phyloP scores from a whole-genome alignment of 2,888 invertebrate species.

The Oscheius sp. region DNA sequence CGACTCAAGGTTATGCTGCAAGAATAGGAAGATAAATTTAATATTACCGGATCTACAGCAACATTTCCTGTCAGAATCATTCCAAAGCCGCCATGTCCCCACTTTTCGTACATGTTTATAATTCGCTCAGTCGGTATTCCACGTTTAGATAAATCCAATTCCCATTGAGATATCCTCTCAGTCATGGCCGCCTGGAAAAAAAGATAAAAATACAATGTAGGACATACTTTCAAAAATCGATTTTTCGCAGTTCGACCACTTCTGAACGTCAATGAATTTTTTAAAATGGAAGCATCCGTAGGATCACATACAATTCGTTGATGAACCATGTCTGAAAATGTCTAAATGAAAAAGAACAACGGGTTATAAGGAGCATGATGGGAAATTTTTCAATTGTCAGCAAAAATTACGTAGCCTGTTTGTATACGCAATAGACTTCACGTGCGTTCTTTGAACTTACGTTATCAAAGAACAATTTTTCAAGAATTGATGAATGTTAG shows the following conservation, averaged over 20 bases:
- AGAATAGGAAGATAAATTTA: neutral
- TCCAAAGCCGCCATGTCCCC: slow-evolving; percentile 57
- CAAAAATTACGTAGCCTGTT: too few relatives aligned
- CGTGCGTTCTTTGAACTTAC: too few relatives aligned
- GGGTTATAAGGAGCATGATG: too few relatives aligned
- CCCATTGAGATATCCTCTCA: slow-evolving; percentile 38
- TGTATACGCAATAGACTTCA: too few relatives aligned
- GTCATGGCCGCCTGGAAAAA: slow-evolving; percentile 49
- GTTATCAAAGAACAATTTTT: too few relatives aligned
- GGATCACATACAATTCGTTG: neutral
- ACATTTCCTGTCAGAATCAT: slow-evolving; percentile 57
- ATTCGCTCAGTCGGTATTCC: slow-evolving; percentile 50
- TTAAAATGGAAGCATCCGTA: slow-evolving; percentile 26
- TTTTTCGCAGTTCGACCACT: slow-evolving; percentile 38
- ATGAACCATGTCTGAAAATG: slow-evolving; percentile 5
- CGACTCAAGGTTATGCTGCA: slow-evolving; percentile 49
- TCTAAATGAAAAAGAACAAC: too few relatives aligned
- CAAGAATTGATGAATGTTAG: too few relatives aligned
- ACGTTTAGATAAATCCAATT: slow-evolving; percentile 32
- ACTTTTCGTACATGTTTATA: slow-evolving; percentile 57
- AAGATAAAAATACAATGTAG: neutral
- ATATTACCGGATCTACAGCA: slow-evolving; percentile 37
- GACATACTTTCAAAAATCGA: slow-evolving; percentile 38
- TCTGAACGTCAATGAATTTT: slow-evolving; percentile 31
- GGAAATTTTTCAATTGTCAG: too few relatives aligned